phyloP scores from a whole-genome alignment of 2,888 invertebrate species.

The Nebria salina region DNA sequence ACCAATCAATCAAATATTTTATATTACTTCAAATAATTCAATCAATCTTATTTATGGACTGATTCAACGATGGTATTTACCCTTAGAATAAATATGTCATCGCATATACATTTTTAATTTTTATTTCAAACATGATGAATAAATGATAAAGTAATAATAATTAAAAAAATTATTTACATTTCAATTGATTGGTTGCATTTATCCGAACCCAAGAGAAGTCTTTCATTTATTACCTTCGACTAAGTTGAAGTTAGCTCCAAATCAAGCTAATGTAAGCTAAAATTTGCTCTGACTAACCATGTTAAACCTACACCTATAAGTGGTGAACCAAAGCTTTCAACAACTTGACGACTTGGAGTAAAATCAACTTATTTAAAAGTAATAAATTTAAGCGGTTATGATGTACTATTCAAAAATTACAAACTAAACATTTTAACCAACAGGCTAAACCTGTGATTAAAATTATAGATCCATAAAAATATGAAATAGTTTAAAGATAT shows the following conservation, averaged over 20 bases:
- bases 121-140: too few species aligned
- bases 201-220: constrained; percentile 2
- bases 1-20: constrained; percentile 34
- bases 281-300: too few species aligned
- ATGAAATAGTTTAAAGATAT: constrained; percentile 9
- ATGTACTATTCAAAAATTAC: constrained; percentile 10
- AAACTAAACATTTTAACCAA: not conserved
- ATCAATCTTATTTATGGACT: too few species aligned
- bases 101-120: too few species aligned
- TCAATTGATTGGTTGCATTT: constrained; percentile 10
- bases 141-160: not conserved
- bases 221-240: not conserved
- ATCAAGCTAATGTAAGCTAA: too few species aligned
- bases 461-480: not conserved
- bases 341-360: too few species aligned
- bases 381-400: not conserved
- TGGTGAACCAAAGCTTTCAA: too few species aligned
- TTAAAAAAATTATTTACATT: not conserved
- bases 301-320: too few species aligned
- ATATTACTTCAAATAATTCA: not conserved
- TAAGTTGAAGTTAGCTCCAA: not conserved
- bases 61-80: too few species aligned
- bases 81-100: too few species aligned
- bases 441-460: constrained; percentile 10
- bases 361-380: not conserved